These are phyloP conservation scores for Hylyphantes graminicola DNA, from an alignment of 1,140 invertebrate species.

Conservation along the genomic window DNA sequence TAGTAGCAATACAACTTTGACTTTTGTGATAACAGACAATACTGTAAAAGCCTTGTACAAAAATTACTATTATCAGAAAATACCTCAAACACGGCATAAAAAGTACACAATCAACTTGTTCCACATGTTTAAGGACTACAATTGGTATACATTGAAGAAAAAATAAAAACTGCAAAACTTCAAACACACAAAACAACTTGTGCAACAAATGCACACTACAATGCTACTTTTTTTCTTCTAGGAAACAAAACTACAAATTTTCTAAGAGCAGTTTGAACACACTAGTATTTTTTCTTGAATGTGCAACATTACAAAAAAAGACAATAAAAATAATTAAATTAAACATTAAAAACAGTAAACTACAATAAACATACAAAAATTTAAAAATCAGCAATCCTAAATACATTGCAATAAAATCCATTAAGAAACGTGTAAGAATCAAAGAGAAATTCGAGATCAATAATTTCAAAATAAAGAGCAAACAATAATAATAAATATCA, in stretches of 20 bases:
- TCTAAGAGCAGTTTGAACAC: not conserved
- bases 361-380: slow-evolving; percentile 44
- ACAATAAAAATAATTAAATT: not conserved
- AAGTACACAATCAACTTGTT: slow-evolving; percentile 49
- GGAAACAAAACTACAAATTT: not conserved
- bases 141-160: slow-evolving; percentile 23
- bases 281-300: not conserved
- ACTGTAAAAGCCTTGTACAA: slow-evolving; percentile 51
- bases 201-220: slow-evolving; percentile 18
- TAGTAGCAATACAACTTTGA: slow-evolving; percentile 39
- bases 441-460: slow-evolving; percentile 31
- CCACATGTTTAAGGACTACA: slow-evolving; percentile 33
- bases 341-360: slow-evolving; percentile 36
- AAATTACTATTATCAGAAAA: slow-evolving; percentile 57
- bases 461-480: not conserved
- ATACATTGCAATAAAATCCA: slow-evolving; percentile 32
- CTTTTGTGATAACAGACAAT: slow-evolving; percentile 53
- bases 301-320: slow-evolving; percentile 35
- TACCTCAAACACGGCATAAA: slow-evolving; percentile 57
- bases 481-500: slow-evolving; percentile 18
- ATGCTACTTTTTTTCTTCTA: not conserved
- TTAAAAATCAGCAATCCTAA: slow-evolving; percentile 24
- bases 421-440: not conserved
- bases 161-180: slow-evolving; percentile 12
- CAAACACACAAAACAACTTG: slow-evolving; percentile 9